A percentile compares a stretch with the other conserved stretches of the same genome.
phyloP scores from a whole-genome alignment of 2,113 vertebrate genomes.

The Equus quagga region DNA sequence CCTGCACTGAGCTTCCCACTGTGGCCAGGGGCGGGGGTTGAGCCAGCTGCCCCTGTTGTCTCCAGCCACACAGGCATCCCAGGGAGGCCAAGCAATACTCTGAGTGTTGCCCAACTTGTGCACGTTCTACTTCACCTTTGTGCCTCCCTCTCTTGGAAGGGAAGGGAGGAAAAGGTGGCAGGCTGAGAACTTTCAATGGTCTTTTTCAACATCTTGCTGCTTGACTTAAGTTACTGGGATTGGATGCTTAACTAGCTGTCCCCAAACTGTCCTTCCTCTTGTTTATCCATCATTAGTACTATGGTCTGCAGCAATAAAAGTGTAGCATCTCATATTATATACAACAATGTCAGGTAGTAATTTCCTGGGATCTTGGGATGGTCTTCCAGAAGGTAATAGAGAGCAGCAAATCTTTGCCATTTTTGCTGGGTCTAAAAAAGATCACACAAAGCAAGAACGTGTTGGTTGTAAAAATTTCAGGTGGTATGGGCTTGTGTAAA shows the following conservation, averaged over 20 bases:
- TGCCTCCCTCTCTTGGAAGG: neutral
- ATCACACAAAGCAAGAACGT: neutral
- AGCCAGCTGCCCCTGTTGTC: neutral
- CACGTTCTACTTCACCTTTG: neutral
- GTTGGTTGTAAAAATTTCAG: neutral
- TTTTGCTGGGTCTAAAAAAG: neutral
- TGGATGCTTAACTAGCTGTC: neutral
- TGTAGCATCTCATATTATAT: neutral
- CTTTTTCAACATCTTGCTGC: neutral
- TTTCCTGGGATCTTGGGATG: neutral
- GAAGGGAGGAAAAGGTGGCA: neutral
- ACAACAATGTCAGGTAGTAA: neutral
- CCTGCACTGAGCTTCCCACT: neutral
- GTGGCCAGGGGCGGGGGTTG: too few species aligned
- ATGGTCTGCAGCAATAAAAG: neutral
- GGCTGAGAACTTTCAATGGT: neutral
- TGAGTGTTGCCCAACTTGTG: neutral
- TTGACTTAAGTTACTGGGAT: neutral
- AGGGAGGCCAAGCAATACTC: too few species aligned
- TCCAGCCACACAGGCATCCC: neutral
- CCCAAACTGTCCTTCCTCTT: neutral
- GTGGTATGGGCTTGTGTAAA: neutral
- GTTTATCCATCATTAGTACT: neutral
- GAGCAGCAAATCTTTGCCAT: neutral
- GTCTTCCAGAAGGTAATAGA: neutral